Base-by-base conservation (phyloP, 2,113 vertebrate species). In the Trematomus loennbergii region DNA sequence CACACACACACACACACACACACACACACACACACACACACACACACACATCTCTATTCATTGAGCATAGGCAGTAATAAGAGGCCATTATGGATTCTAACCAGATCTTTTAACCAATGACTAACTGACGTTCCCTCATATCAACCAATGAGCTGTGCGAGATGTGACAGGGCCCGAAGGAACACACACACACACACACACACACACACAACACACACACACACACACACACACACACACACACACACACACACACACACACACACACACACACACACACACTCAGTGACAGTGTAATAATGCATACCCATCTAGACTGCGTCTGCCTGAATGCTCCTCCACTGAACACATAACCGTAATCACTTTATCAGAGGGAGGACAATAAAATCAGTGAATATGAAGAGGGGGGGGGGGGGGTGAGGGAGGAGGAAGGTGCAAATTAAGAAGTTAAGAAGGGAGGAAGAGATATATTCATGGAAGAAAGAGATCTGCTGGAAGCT, bases 281-380 rank as follows among this genome's bases (percentile, higher is more conserved):
- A 29, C 29, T 3, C 29, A 25, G 2, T 25, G 25, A 29, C 29
- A 29, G 55, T 75, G 96, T n/a, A n/a, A n/a, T 96, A 96, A 97
- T 97, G 96, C 96, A 95, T 96, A 96, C 96, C 96, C 97, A 97
- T 98, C 97, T 96, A 96, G 91, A 88, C 92, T 95, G 94, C 95
- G 95, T 95, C 95, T 96, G 97, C 96, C 96, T 97, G 96, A 96
- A 94, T 96, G 96, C 95, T 92, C 96, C 92, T 94, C 94, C 90
- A 93, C 94, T 92, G 95, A 94, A 94, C 94, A 95, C 95, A 95
- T 94, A 91, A 96, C 95, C 95, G 95, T 98, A 96, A 98, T 97
- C 96, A 97, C 91, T 96, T 96, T 94, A 97, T 97, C 97, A 97
- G 94, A 94, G 86, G 76, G 76, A 83, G 82, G 73, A 78, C 70